Evolutionary conservation across 2,888 invertebrate species (phyloP), one percentile per base, ranked within the genome.

Genomic region (Cephus nigrinus): DNA sequence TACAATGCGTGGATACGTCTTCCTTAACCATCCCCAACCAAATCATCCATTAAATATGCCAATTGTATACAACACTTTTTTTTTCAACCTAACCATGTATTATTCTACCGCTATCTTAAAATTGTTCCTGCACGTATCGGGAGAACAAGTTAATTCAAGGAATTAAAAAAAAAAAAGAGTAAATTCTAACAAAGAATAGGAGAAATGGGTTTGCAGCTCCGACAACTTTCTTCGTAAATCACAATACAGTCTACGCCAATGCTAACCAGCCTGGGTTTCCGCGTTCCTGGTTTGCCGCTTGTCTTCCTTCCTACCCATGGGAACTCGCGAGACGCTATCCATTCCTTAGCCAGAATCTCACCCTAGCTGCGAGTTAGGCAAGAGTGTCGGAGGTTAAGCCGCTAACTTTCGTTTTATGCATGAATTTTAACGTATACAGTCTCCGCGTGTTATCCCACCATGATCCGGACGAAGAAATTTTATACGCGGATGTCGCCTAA

Each of bases 141-240:
- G 2, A 9, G 9, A 9, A 55, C 23, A 55, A 23, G 9, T 23
- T 23, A 40, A 23, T 40, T 23, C 40, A 40, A 0, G 23, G 9
- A 55, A 55, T 55, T 15, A 23, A 32, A 32, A 32, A 4, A 55
- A 23, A 23, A 55, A 23, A 23, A 23, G 23, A 40, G 15, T 23
- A 23, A 55, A 2, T 23, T 55, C 55, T 55, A 55, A 23, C 55
- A 55, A 23, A 55, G 55, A 23, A 55, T 23, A 55, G 1, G 23
- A 55, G 23, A 23, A 55, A 55, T 55, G 23, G 55, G 55, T 55
- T 23, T 23, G 9, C 55, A 69, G 79, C 79, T 81, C 87, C 84
- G 79, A 83, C 84, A 86, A 87, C 86, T 87, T 87, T 86, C 84
- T 86, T 82, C 84, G 85, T 88, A 86, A 88, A 87, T 88, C 86